These are phyloP conservation scores for Ancistrus triradiatus DNA, from an alignment of 2,113 vertebrate species.

Conservation along the genomic window DNA sequence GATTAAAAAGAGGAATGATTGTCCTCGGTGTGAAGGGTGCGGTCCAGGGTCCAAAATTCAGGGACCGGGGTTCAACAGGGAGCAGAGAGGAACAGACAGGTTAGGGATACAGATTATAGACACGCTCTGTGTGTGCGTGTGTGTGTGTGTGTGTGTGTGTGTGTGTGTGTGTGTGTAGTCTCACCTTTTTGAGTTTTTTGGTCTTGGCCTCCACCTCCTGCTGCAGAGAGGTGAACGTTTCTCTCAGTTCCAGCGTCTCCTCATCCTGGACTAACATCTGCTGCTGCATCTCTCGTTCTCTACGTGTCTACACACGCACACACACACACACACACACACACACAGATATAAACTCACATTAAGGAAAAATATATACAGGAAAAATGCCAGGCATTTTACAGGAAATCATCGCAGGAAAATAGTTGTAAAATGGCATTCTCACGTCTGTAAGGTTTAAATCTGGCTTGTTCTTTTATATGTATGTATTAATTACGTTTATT, in stretches of 20 bases:
- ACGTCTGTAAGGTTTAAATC: no score
- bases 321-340: slow-evolving; percentile 39
- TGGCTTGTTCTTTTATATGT: no score
- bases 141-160: background rate
- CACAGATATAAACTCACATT: slow-evolving; percentile 14
- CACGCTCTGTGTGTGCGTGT: background rate
- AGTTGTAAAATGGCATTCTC: no score
- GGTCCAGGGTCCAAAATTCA: slow-evolving; percentile 46
- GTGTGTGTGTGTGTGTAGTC: slow-evolving; percentile 12
- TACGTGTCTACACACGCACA: slow-evolving; percentile 74
- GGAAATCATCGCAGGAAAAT: no score
- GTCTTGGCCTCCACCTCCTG: slow-evolving; percentile 97
- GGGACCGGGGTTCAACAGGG: slow-evolving; percentile 43
- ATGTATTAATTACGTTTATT: no score
- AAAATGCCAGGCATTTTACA: no score
- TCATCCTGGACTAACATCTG: slow-evolving; percentile 86
- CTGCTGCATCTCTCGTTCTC: slow-evolving; percentile 91
- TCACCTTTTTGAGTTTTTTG: slow-evolving; percentile 98
- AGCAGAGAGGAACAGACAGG: slow-evolving; percentile 38
- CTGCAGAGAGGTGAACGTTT: slow-evolving; percentile 90
- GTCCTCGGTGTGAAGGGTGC: slow-evolving; percentile 36
- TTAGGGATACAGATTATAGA: slow-evolving; percentile 29
- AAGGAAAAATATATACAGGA: no score
- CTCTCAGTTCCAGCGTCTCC: slow-evolving; percentile 90
- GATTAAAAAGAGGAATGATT: slow-evolving; percentile 33